These are phyloP conservation scores for Lucilia cuprina DNA, from an alignment of 1,140 invertebrate genomes.

Conservation along the genomic window DNA sequence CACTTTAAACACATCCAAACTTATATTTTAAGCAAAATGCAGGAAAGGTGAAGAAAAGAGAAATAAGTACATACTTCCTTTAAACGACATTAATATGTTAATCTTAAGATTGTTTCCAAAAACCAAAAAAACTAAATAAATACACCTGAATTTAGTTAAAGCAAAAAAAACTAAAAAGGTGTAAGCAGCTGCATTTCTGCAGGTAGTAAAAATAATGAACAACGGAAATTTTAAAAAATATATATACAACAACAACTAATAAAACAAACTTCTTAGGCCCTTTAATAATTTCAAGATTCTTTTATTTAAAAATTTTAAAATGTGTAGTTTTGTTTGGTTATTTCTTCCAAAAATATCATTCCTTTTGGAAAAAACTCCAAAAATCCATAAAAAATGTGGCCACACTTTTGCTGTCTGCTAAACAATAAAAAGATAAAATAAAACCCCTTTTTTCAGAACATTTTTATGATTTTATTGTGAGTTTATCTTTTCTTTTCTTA, in stretches of 20 bases:
- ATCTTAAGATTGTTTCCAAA: background rate
- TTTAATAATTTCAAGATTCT: slow-evolving; percentile 3
- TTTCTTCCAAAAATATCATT: background rate
- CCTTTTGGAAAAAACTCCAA: background rate
- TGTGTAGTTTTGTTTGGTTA: slow-evolving; percentile 9
- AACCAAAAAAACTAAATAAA: background rate
- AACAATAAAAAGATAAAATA: background rate
- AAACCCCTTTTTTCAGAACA: background rate
- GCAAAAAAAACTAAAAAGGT: background rate
- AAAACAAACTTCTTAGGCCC: background rate
- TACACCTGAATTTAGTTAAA: slow-evolving; percentile 10
- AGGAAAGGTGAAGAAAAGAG: background rate
- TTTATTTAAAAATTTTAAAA: background rate
- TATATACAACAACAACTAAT: too few relatives aligned
- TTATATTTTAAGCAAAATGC: too few relatives aligned
- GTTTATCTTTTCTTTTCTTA: background rate
- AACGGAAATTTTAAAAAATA: background rate
- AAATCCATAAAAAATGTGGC: slow-evolving; percentile 16
- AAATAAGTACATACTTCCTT: background rate
- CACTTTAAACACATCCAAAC: too few relatives aligned
- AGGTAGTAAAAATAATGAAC: slow-evolving; percentile 14
- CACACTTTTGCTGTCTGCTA: slow-evolving; percentile 24
- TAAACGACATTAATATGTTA: background rate
- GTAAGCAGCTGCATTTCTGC: slow-evolving; percentile 20
- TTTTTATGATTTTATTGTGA: background rate